A percentile compares a stretch with the other conserved stretches of the same genome.
Evolutionary conservation across 2,113 vertebrate genomes (phyloP).

Genomic region (Thamnophis sirtalis): DNA sequence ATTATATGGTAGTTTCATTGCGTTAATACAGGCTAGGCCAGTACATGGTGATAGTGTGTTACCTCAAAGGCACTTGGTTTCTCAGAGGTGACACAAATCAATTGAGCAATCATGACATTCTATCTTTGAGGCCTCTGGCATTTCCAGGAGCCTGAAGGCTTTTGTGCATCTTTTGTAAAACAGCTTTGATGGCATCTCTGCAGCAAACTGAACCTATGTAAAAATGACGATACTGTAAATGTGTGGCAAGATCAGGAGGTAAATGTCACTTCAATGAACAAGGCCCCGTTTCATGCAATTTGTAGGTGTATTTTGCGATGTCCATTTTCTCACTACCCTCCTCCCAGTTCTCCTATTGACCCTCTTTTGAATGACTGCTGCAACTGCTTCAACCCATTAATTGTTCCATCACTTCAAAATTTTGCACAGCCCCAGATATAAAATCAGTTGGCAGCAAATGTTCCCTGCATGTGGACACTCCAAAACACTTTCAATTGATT

Average conservation of each 20-base stretch:
- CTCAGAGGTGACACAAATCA: not conserved
- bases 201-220: not conserved
- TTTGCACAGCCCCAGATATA: not conserved
- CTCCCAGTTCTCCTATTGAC: not conserved
- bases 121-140: not conserved
- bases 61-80: not conserved
- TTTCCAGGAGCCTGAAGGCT: not conserved
- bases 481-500: not conserved
- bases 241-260: not conserved
- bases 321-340: not conserved
- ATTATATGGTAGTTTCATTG: not conserved
- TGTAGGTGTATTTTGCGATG: not conserved
- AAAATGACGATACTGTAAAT: not conserved
- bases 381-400: not conserved
- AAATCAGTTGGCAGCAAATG: not conserved
- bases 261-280: not conserved
- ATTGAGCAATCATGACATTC: not conserved
- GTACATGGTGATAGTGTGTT: not conserved
- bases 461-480: not conserved
- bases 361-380: not conserved
- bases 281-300: not conserved
- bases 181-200: not conserved
- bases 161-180: not conserved
- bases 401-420: not conserved
- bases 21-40: not conserved